Evolutionary conservation across 2,113 vertebrate species (phyloP).

Genomic region (Suncus etruscus): DNA sequence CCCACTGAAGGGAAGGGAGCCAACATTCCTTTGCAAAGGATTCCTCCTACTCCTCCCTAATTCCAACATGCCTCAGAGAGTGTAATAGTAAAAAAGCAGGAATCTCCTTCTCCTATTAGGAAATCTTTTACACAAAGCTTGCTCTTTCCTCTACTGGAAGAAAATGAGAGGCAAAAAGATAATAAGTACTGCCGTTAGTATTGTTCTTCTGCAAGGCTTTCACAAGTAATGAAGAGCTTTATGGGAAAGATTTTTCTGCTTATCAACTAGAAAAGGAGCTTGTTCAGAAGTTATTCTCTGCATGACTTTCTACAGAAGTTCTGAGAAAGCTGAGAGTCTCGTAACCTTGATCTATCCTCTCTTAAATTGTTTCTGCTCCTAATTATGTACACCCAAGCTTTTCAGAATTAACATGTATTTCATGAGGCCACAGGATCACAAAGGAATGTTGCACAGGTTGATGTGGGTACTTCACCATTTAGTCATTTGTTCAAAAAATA

Average conservation of each 20-base stretch:
- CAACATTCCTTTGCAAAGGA: slow-evolving; percentile 25
- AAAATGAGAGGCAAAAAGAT: background rate
- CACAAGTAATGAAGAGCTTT: slow-evolving; percentile 39
- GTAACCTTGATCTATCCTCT: background rate
- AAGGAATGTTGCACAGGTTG: background rate
- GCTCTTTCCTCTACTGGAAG: background rate
- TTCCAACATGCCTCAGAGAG: background rate
- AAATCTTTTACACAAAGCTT: background rate
- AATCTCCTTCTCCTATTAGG: background rate
- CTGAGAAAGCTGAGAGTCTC: background rate
- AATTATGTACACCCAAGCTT: background rate
- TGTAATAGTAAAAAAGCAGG: background rate
- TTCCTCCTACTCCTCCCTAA: background rate
- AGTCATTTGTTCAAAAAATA: background rate
- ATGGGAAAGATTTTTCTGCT: background rate
- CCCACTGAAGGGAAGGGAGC: background rate
- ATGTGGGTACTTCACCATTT: background rate
- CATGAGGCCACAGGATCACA: background rate
- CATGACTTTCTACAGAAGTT: background rate
- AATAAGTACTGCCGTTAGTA: background rate
- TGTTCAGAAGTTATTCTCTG: background rate
- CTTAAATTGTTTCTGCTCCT: background rate
- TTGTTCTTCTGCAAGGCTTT: background rate
- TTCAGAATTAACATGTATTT: background rate
- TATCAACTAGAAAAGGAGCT: background rate